Evolutionary conservation across 1,140 invertebrate genomes (phyloP), one percentile per base, ranked within the genome.

Genomic region (Drosophila santomea): DNA sequence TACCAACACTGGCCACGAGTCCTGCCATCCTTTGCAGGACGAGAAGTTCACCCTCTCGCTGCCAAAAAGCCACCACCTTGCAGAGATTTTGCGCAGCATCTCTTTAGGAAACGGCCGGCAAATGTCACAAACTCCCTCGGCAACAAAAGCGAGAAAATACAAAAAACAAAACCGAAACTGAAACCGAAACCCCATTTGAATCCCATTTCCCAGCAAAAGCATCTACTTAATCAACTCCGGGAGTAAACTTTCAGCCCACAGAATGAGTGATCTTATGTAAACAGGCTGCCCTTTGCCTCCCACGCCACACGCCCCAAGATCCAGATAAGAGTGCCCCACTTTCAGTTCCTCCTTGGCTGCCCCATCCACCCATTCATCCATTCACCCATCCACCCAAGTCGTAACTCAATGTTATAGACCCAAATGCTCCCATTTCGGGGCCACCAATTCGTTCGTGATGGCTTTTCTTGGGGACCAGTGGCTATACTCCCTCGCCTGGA

Each of bases 401-500:
- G 52, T 58, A 74, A 74, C 72, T 76, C 54, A 76, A 48, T 74
- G 51, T 60, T 73, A 47, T 58, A 68, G 55, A 60, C 64, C 43
- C 52, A 38, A 58, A 43, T 75, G 38, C 55, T 55, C 32, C 55
- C 61, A 20, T 60, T 64, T 55, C 48, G 61, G 79, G 36, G 44
- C 71, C 74, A 58, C 63, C 74, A 82, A 82, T 88, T 82, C 72
- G 74, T 64, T 82, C 63, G 68, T 35, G 55, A 69, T 61, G 52
- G 58, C 48, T 64, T 75, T 63, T 64, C 71, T 63, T 25, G 48
- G 68, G 62, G 77, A 39, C 74, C n/a, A 62, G 64, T 62, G 39
- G 51, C 52, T 32, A n/a, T 23, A 57, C 56, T 52, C 35, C 62
- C 75, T 61, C 64, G 66, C 68, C 79, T 52, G 80, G 80, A 84